These are phyloP conservation scores for Euwallacea similis DNA, from an alignment of 1,140 invertebrate genomes.

Conservation along the genomic window DNA sequence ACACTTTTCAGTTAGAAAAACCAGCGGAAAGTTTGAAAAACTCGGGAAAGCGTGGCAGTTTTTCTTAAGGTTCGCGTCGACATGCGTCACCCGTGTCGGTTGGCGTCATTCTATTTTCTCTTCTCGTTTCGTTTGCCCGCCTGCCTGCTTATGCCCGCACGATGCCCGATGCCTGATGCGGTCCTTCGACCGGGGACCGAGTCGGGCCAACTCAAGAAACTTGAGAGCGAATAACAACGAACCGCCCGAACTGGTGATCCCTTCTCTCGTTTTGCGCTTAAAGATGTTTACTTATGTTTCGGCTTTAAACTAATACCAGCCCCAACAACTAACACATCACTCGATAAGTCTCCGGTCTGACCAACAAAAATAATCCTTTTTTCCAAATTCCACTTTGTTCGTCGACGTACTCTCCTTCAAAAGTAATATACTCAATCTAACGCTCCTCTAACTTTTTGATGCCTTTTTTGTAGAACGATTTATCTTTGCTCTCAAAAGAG, in stretches of 20 bases:
- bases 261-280: constrained; percentile 36
- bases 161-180: constrained; percentile 13
- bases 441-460: no score
- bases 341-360: no score
- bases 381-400: no score
- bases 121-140: constrained; percentile 8
- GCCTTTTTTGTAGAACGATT: no score
- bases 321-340: no score
- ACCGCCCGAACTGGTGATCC: constrained; percentile 33
- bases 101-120: constrained; percentile 32
- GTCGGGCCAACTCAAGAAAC: constrained; percentile 31
- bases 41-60: background rate
- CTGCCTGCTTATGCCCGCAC: background rate
- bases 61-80: constrained; percentile 23
- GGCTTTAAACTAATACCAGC: no score
- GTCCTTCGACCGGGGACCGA: constrained; percentile 17
- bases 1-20: background rate
- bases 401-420: no score
- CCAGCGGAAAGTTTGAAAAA: constrained; percentile 19
- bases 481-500: no score
- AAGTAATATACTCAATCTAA: no score
- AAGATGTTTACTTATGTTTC: constrained; percentile 5
- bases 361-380: no score
- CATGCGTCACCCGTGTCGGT: constrained; percentile 35
- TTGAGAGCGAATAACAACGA: constrained; percentile 19